These are phyloP conservation scores for Heloderma charlesbogerti DNA, from an alignment of 2,113 vertebrate species.

Conservation along the genomic window DNA sequence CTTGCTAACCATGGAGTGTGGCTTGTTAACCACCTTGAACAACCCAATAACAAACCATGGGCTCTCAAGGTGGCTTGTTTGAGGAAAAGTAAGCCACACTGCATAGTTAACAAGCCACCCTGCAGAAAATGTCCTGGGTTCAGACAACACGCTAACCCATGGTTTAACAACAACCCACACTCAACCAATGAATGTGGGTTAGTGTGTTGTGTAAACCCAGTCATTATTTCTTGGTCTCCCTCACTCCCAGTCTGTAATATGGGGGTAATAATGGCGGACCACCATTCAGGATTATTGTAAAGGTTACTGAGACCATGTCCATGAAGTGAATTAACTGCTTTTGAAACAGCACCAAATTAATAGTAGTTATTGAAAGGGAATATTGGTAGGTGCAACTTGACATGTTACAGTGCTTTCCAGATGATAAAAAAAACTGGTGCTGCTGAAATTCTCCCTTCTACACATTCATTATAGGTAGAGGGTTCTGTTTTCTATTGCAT, in stretches of 20 bases:
- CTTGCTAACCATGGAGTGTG: too few relatives aligned
- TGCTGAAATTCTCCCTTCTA: background rate
- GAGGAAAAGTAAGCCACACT: too few relatives aligned
- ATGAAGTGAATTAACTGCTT: background rate
- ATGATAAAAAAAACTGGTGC: background rate
- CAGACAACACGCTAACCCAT: too few relatives aligned
- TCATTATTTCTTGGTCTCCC: too few relatives aligned
- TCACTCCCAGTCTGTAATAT: background rate
- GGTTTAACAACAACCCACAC: too few relatives aligned
- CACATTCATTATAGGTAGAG: background rate
- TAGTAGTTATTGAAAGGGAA: background rate
- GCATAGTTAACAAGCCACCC: too few relatives aligned
- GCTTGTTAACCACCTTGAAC: too few relatives aligned
- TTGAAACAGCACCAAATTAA: background rate
- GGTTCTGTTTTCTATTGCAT: background rate
- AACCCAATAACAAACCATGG: too few relatives aligned
- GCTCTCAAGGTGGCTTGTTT: too few relatives aligned
- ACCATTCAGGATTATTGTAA: background rate
- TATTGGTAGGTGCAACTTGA: background rate
- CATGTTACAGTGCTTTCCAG: background rate
- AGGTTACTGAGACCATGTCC: background rate
- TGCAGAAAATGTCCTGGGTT: too few relatives aligned
- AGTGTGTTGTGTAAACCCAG: too few relatives aligned
- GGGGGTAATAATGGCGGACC: background rate
- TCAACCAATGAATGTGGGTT: too few relatives aligned